Base-by-base conservation (phyloP, 2,113 vertebrate genomes). In the Paedocypris sp. region DNA sequence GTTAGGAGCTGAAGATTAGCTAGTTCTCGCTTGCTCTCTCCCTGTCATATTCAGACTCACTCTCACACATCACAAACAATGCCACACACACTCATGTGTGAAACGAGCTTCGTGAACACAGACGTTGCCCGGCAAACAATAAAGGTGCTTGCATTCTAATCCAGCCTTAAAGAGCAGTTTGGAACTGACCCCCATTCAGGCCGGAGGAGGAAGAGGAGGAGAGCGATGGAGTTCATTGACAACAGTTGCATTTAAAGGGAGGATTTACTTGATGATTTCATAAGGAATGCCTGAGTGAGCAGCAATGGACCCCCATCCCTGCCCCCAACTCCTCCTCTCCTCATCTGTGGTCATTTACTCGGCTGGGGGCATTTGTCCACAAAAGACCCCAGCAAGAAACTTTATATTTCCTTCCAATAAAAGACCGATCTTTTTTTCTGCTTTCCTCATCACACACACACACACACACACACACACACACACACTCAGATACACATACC, bases 71-170 rank as follows among this genome's bases (percentile, higher is more conserved):
- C 66, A 60, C 69, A 68, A 70, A 54, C 77, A 71, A 72, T 70
- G 32, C 63, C 75, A 77, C 78, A n/a, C n/a, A 86, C 79, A 82
- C 75, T 83, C 81, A 82, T 83, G 77, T 84, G 82, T 83, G 82
- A 86, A 86, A 86, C 82, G 75, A 80, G 80, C 79, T 81, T 72
- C 74, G 66, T 12, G 36, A 20, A 52, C 33, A 52, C 25, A 50
- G 29, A 18, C 6, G 47, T 42, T 25, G 48, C 31, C 13, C 38
- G 38, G 28, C 52, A 26, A 11, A 45, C 38, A 66, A 57, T 58
- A 18, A 56, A 66, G 50, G 68, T 29, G 23, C 39, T 57, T 53
- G 36, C 50, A 46, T 49, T 43, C 38, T 71, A 67, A 67, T 67
- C 54, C 60, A 35, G 25, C 22, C 22, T 47, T 65, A 47, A 48